Evolutionary conservation across 2,797 vertebrate species (phyloP).

Genomic region (Mus minutoides): DNA sequence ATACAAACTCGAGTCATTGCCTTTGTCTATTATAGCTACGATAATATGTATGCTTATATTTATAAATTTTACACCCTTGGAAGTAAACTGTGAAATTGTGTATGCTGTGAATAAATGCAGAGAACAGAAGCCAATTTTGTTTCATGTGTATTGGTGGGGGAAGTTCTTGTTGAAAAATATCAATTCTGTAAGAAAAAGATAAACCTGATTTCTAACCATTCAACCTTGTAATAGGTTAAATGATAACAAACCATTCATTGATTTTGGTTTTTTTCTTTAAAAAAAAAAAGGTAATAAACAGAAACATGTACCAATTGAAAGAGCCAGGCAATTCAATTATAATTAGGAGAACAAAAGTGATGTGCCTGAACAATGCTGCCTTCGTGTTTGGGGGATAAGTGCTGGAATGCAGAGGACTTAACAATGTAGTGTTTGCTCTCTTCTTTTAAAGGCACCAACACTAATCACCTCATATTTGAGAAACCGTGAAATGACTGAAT

Average conservation of each 20-base stretch:
- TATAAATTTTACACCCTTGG: background rate
- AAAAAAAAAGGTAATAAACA: slow-evolving; percentile 70
- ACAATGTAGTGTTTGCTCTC: slow-evolving; percentile 52
- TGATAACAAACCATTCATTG: slow-evolving; percentile 76
- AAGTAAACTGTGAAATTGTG: slow-evolving; percentile 32
- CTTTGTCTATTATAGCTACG: background rate
- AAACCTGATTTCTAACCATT: slow-evolving; percentile 68
- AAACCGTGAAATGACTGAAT: background rate
- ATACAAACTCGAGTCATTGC: background rate
- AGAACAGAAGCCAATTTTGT: slow-evolving; percentile 17
- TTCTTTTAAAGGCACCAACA: slow-evolving; percentile 11
- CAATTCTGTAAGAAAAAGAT: slow-evolving; percentile 65
- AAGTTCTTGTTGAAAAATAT: slow-evolving; percentile 63
- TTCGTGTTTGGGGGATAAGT: slow-evolving; percentile 47
- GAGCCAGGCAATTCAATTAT: slow-evolving; percentile 75
- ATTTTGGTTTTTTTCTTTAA: slow-evolving; percentile 62
- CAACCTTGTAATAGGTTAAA: slow-evolving; percentile 80
- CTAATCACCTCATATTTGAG: slow-evolving; percentile 66
- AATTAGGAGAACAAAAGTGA: slow-evolving; percentile 79
- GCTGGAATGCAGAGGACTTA: slow-evolving; percentile 44
- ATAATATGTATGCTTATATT: background rate
- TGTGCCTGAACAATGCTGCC: slow-evolving; percentile 74
- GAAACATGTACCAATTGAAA: slow-evolving; percentile 75
- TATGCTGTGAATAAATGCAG: background rate
- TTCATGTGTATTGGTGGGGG: background rate